Evolutionary conservation across 2,797 vertebrate species (phyloP), one percentile per base, ranked within the genome.

Genomic region (Pseudochirops corinnae): DNA sequence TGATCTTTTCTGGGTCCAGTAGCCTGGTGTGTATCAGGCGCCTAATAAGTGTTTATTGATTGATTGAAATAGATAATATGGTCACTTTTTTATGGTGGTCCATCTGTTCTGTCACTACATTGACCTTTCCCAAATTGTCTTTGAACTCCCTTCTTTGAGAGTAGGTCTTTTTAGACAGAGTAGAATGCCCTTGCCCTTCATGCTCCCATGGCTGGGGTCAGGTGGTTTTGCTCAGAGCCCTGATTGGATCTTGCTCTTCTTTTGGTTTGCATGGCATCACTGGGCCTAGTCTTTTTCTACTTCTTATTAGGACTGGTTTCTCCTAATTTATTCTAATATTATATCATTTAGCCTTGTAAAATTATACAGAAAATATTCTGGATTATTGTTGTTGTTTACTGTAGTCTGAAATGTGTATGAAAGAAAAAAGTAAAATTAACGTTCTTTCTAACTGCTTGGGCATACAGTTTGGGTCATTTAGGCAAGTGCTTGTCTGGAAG

Each of bases 391-490:
- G 62, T 87, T 50, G 39, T 87, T 46, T 50, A 11, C 74, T 87
- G 39, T 87, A 46, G 39, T 50, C 24, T 50, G 24, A 31, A 60
- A 74, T 58, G 6, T 91, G 29, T 13, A 24, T 50, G 12, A 52
- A 60, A 24, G n/a, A 91, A 62, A 55, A 94, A 94, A 96, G 87
- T 91, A 56, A 95, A 92, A 90, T 67, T 55, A 93, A 4, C 39
- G 50, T 93, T 96, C 87, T 93, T 90, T 94, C n/a, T 93, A 56
- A 94, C 53, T 90, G 92, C 90, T 55, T 93, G 50, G 56, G 53
- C 31, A 0, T 91, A 87, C 94, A 92, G 96, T 97, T 55, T 82
- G 95, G 93, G 74, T 94, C 87, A 26, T 94, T 95, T 90, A 93
- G 60, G n/a, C 92, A 33, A 0, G 7, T 60, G 50, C 33, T 56